Base-by-base conservation (phyloP, 2,888 invertebrate genomes). In the Galeopsomyia nigrocyanea region DNA sequence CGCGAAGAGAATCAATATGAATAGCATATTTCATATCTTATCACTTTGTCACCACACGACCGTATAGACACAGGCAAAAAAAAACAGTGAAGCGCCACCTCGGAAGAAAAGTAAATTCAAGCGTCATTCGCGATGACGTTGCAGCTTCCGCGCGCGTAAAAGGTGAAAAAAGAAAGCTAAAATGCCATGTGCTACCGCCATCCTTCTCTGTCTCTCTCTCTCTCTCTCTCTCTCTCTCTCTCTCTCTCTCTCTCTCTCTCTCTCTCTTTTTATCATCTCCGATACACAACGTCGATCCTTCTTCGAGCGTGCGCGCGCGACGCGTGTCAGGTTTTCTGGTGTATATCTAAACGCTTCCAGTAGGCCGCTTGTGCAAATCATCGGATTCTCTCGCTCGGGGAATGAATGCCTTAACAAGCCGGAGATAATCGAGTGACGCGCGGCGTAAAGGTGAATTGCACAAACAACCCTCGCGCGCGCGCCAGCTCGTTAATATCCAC, bases 371-470 rank as follows among this genome's bases (percentile, higher is more conserved):
- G 78, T 78, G 76, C 76, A 77, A 75, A 80, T 80, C 78, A 81
- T 68, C 71, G 63, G 26, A 73, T 62, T 55, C 78, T 55, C 78
- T 79, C 77, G 78, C 81, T 26, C 5, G 80, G 39, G 39, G 39
- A 13, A 80, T 81, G 82, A 83, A 83, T 81, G 83, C 82, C 80
- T 82, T 81, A 83, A 84, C 82, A 82, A 81, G 81, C 79, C 81
- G 76, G 78, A 82, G 83, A 84, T 84, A 84, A 84, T 82, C 84
- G 81, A 80, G 80, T 81, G 79, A 80, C 78, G 78, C 75, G 26
- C 71, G 74, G 80, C 76, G 76, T 76, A 78, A 80, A 80, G 83
- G 82, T 85, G 85, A 85, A 80, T 85, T 84, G 86, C 85, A 84
- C 80, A 84, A 85, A 84, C 83, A 78, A 81, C 82, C 83, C 79